Conservation (phyloP, 2,888 invertebrate species). For the Suillia variegata region DNA sequence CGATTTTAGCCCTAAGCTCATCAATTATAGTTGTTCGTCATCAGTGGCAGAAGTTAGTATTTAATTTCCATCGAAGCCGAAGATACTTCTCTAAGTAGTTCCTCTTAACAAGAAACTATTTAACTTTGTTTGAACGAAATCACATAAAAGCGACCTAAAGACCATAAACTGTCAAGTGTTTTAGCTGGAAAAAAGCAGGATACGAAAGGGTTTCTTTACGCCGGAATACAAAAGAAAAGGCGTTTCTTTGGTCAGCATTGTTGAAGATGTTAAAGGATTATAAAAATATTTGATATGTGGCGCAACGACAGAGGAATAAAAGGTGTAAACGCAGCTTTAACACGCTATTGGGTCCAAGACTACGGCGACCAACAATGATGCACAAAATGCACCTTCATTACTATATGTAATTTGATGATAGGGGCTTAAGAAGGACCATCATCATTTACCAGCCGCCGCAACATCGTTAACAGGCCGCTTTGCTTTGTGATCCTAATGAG, state of each 20-base stretch:
- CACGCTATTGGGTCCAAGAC: conserved; percentile 9
- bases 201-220: neutral
- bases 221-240: conserved; percentile 25
- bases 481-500: neutral
- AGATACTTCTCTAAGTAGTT: too few relatives aligned
- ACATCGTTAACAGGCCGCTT: conserved; percentile 23
- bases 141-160: neutral
- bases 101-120: conserved; percentile 52
- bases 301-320: neutral
- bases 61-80: too few relatives aligned
- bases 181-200: conserved; percentile 17
- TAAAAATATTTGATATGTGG: neutral
- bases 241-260: conserved; percentile 1
- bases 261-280: conserved; percentile 1
- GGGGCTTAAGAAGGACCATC: neutral
- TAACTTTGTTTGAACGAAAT: conserved; percentile 44
- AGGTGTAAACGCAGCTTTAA: too few relatives aligned
- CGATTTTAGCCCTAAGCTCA: too few relatives aligned
- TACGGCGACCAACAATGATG: too few relatives aligned
- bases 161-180: conserved; percentile 41
- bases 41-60: too few relatives aligned
- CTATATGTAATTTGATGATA: conserved; percentile 49
- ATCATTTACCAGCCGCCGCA: neutral
- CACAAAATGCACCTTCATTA: conserved; percentile 35
- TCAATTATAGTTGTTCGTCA: too few relatives aligned